Conservation (phyloP, 2,797 vertebrate species). For the Botia kubotai region DNA sequence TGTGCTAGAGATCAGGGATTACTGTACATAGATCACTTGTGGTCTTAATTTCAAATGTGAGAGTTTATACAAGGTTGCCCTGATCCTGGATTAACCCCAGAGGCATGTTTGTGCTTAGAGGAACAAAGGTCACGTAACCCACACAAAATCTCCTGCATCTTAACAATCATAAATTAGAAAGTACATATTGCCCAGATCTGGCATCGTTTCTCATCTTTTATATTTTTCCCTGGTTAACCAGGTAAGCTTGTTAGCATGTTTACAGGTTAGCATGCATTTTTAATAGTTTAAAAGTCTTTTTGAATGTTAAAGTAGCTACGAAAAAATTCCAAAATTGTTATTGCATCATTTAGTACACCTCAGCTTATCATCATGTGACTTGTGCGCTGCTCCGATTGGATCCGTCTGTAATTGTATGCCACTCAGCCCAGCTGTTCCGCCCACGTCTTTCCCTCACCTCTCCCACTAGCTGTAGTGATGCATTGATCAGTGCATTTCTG, state of each 20-base stretch:
- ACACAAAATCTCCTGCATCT: not conserved
- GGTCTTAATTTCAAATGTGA: conserved; percentile 24
- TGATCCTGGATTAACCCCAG: conserved; percentile 26
- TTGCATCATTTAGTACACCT: conserved; percentile 2
- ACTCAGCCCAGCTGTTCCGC: conserved; percentile 17
- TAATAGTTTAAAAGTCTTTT: not conserved
- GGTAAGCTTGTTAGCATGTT: not conserved
- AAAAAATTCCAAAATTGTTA: not conserved
- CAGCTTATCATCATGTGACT: not conserved
- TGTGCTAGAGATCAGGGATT: not conserved
- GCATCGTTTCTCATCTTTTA: not conserved
- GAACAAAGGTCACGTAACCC: conserved; percentile 27
- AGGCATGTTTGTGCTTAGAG: not conserved
- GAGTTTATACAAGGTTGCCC: conserved; percentile 16
- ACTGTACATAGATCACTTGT: not conserved
- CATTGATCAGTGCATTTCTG: conserved; percentile 51
- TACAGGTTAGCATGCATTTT: not conserved
- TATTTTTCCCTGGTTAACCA: not conserved
- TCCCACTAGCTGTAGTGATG: conserved; percentile 44
- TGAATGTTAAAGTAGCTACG: not conserved
- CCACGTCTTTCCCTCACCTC: conserved; percentile 35
- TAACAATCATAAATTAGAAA: not conserved
- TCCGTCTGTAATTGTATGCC: conserved; percentile 23
- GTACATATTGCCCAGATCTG: not conserved
- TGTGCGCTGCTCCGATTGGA: conserved; percentile 12